Base-by-base conservation (phyloP, 2,888 invertebrate species). In the Aporophyla nigra region DNA sequence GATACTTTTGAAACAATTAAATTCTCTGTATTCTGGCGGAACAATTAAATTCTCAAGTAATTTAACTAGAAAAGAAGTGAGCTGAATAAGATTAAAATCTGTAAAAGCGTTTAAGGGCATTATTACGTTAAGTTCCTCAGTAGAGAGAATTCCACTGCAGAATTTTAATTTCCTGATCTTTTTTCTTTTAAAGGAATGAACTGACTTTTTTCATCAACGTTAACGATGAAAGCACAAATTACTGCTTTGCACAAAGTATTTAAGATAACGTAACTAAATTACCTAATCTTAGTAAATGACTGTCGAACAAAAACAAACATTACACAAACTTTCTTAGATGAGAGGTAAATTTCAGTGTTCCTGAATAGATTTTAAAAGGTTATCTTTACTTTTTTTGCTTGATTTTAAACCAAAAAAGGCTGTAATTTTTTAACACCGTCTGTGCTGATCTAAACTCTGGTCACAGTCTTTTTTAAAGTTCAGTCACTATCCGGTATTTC, bases 181-280 rank as follows among this genome's bases (percentile, higher is more conserved):
- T 74, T 74, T 74, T 27, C 27, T 5, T 40, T n/a, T 19, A 46
- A 53, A 74, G 19, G 5, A 61, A 74, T 59, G 2, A 33, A 46
- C 51, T 27, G 27, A 61, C 27, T 74, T 53, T 53, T 27, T 61
- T 61, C 19, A 74, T 46, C 24, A 72, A 7, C 33, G 10, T 72
- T 74, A 61, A 61, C n/a, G n/a, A 27, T 43, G 43, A 53, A 49
- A 73, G n/a, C 27, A 27, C 7, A 27, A 59, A 59, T n/a, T 19
- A 61, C 27, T 7, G 27, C 1, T 74, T 27, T 6, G 12, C 19
- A 74, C 51, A n/a, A 43, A 61, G 59, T 27, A 51, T 51, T 51
- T 51, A 27, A 74, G 7, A 7, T 51, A 7, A 27, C 5, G 10
- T 16, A 12, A 16, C 51, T 59, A 27, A 27, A 74, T 43, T 33